Evolutionary conservation across 2,888 invertebrate genomes (phyloP).

Genomic region (Eupelmus urozonus): DNA sequence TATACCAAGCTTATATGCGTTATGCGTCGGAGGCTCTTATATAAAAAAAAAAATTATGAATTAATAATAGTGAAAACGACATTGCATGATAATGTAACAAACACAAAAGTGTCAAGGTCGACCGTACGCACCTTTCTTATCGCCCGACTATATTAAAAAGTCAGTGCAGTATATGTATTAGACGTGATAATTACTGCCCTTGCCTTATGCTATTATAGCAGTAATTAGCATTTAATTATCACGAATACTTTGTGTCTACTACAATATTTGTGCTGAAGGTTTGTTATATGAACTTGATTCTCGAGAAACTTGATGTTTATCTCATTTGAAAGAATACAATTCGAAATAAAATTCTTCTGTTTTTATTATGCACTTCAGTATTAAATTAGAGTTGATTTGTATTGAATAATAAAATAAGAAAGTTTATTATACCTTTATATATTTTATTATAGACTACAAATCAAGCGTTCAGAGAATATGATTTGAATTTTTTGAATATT

Average conservation of each 20-base stretch:
- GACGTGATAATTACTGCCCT: conserved; percentile 60
- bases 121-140: conserved; percentile 54
- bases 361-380: conserved; percentile 20
- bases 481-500: too few species aligned
- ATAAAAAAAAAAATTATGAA: conserved; percentile 46
- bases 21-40: conserved; percentile 33
- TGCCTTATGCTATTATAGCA: conserved; percentile 54
- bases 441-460: too few species aligned
- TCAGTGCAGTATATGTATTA: conserved; percentile 42
- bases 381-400: conserved; percentile 8
- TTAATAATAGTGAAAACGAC: conserved; percentile 46
- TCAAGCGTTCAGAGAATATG: too few species aligned
- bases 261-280: conserved; percentile 48
- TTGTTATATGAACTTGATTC: conserved; percentile 54
- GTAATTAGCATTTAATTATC: conserved; percentile 61
- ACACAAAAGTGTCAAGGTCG: conserved; percentile 59
- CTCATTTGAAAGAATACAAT: conserved; percentile 43
- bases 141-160: conserved; percentile 49
- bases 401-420: too few species aligned
- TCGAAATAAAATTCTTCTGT: not conserved
- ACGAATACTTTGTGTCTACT: conserved; percentile 33
- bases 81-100: conserved; percentile 53
- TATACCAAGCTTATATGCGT: not conserved
- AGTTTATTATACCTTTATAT: too few species aligned
- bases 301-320: conserved; percentile 49